A percentile compares a stretch with the other conserved stretches of the same genome.
Evolutionary conservation across 1,140 invertebrate genomes (phyloP).

Genomic region (Propsilocerus akamusi): DNA sequence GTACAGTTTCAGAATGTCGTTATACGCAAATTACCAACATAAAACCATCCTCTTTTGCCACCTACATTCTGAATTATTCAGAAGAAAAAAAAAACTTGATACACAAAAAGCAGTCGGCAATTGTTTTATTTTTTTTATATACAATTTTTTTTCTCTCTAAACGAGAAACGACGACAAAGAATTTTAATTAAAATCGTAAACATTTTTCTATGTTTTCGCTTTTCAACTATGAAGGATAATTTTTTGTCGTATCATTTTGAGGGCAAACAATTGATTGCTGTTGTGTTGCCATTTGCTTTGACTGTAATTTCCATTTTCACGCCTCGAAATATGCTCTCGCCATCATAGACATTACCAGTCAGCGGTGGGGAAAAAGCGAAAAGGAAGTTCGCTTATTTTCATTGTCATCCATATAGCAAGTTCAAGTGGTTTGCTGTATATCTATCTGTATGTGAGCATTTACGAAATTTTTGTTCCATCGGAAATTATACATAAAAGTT

Average conservation of each 20-base stretch:
- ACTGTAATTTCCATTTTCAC: not conserved
- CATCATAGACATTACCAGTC: too few species aligned
- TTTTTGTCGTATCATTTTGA: not conserved
- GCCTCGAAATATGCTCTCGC: not conserved
- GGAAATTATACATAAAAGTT: too few species aligned
- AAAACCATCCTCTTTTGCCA: not conserved
- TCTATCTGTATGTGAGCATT: too few species aligned
- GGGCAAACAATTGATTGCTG: not conserved
- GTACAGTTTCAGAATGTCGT: not conserved
- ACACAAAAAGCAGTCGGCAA: not conserved
- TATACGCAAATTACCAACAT: constrained; percentile 3
- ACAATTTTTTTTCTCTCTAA: not conserved
- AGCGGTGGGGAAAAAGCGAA: too few species aligned
- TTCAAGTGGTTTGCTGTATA: too few species aligned
- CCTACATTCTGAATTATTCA: not conserved
- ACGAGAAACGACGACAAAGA: not conserved
- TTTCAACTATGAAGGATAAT: not conserved
- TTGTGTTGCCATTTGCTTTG: not conserved
- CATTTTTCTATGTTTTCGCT: not conserved
- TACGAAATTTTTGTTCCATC: too few species aligned
- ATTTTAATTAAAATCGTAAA: constrained; percentile 2
- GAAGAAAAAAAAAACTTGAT: too few species aligned
- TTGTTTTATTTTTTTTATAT: not conserved
- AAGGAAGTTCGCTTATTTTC: too few species aligned
- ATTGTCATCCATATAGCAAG: too few species aligned